Conservation (phyloP, 2,113 vertebrate genomes). For the Sciurus niger region DNA sequence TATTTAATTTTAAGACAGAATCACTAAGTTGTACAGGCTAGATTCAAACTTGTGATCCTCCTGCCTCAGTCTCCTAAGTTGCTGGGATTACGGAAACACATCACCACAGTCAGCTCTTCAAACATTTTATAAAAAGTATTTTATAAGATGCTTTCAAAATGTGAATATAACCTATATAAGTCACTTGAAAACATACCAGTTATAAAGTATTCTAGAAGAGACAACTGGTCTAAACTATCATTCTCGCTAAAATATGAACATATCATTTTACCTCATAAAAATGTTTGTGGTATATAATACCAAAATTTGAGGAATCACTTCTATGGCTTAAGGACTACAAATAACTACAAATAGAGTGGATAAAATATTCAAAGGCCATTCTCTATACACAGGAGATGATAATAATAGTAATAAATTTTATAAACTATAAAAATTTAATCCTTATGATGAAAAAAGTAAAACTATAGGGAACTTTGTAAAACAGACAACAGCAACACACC, state of each 20-base stretch:
- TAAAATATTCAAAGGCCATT: conserved; percentile 24
- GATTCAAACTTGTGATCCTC: not conserved
- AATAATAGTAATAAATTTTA: not conserved
- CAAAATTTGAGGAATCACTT: not conserved
- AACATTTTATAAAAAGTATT: conserved; percentile 3
- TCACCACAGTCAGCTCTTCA: not conserved
- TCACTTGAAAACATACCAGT: conserved; percentile 14
- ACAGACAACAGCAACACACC: not conserved
- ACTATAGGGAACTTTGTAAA: not conserved
- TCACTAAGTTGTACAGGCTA: not conserved
- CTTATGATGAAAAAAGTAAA: conserved; percentile 12
- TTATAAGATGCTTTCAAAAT: conserved; percentile 16
- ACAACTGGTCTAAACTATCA: not conserved
- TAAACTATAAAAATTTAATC: not conserved
- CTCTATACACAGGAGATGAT: not conserved
- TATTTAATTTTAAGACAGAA: not conserved
- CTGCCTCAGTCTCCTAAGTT: not conserved
- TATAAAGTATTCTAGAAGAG: conserved; percentile 10
- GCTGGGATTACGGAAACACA: not conserved
- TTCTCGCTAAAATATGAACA: conserved; percentile 1
- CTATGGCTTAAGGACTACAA: conserved; percentile 4
- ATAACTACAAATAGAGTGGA: not conserved
- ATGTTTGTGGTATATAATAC: not conserved
- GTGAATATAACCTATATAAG: conserved; percentile 10
- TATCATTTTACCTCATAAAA: not conserved